Evolutionary conservation across 2,113 vertebrate species (phyloP).

Genomic region (Nerophis lumbriciformis): DNA sequence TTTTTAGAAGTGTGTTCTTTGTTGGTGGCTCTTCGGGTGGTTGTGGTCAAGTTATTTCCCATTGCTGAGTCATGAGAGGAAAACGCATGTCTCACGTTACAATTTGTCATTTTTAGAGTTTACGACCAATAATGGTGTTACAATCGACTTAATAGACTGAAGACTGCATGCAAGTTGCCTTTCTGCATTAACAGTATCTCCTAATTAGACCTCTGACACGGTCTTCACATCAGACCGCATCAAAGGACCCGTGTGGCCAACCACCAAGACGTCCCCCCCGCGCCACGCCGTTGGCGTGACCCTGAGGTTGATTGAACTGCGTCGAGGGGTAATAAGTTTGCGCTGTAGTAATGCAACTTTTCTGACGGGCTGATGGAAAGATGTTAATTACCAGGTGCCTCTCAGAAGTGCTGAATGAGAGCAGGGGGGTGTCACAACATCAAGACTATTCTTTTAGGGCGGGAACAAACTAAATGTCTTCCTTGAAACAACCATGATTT

Average conservation of each 20-base stretch:
- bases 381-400: constrained; percentile 56
- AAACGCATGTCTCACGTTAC: too few relatives aligned
- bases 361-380: constrained; percentile 55
- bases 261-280: constrained; percentile 17
- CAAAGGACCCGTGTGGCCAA: constrained; percentile 29
- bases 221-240: constrained; percentile 27
- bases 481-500: constrained; percentile 58
- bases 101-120: too few relatives aligned
- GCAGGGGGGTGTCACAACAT: not conserved
- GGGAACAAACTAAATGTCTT: constrained; percentile 53
- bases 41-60: too few relatives aligned
- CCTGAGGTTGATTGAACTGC: constrained; percentile 52
- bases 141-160: too few relatives aligned
- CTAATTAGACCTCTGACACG: constrained; percentile 41
- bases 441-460: not conserved
- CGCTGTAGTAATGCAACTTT: constrained; percentile 33
- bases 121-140: too few relatives aligned
- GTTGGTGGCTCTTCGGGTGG: too few relatives aligned
- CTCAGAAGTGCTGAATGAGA: constrained; percentile 34
- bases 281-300: constrained; percentile 26
- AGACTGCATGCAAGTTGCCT: constrained; percentile 2
- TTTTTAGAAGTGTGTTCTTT: not conserved
- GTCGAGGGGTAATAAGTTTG: constrained; percentile 55
- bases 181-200: constrained; percentile 27
- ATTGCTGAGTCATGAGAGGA: too few relatives aligned